Evolutionary conservation across 2,888 invertebrate genomes (phyloP).

Genomic region (Drosophila birchii): DNA sequence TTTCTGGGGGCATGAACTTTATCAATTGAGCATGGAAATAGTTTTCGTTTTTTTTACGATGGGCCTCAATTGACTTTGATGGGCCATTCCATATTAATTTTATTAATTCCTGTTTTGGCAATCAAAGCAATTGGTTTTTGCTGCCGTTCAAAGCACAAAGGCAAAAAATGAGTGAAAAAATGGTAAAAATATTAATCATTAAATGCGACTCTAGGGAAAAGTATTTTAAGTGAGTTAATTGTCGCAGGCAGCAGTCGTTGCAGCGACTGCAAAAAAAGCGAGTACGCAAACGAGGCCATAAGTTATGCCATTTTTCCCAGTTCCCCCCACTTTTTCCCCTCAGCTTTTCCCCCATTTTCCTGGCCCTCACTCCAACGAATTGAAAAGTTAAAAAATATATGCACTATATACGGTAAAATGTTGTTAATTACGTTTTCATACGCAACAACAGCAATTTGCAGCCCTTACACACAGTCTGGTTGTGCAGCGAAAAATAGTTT

Average conservation of each 20-base stretch:
- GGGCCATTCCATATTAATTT: conserved; percentile 64
- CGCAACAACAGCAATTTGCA: conserved; percentile 57
- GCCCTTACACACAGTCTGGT: conserved; percentile 55
- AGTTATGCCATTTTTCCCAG: conserved; percentile 74
- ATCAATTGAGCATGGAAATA: conserved; percentile 73
- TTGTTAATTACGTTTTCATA: conserved; percentile 77
- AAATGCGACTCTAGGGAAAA: conserved; percentile 56
- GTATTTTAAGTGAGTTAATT: conserved; percentile 70
- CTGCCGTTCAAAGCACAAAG: conserved; percentile 12
- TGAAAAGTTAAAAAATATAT: conserved; percentile 39
- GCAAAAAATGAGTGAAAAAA: conserved; percentile 18
- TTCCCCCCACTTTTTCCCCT: conserved; percentile 4
- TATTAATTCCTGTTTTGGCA: conserved; percentile 67
- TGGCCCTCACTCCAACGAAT: conserved; percentile 2
- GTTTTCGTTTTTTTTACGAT: conserved; percentile 43
- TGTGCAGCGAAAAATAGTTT: conserved; percentile 63
- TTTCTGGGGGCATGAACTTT: conserved; percentile 60
- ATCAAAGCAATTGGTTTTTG: conserved; percentile 59
- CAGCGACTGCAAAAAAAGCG: conserved; percentile 10
- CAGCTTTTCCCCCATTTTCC: conserved; percentile 8
- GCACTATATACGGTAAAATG: conserved; percentile 59
- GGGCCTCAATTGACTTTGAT: conserved; percentile 58
- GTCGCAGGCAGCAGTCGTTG: conserved; percentile 35
- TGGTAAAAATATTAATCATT: conserved; percentile 56
- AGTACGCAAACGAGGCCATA: conserved; percentile 63